phyloP scores from a whole-genome alignment of 2,888 invertebrate species.

The Sturmia bella region DNA sequence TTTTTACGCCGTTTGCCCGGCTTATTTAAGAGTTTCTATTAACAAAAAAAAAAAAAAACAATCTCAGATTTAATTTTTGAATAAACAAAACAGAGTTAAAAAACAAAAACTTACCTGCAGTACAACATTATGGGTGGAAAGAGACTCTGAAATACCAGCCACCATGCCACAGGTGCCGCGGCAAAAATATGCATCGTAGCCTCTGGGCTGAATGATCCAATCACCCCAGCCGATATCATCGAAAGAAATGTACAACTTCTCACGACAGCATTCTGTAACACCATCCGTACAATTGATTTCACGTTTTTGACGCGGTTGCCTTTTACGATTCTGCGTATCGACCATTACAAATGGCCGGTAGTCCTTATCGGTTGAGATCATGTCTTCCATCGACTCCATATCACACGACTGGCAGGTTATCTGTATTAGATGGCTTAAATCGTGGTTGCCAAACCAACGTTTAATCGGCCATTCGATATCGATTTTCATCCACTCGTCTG shows the following conservation, averaged over 20 bases:
- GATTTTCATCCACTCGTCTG: constrained; percentile 91
- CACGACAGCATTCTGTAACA: constrained; percentile 90
- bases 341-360: constrained; percentile 90
- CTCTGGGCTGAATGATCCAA: constrained; percentile 92
- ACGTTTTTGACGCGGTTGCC: constrained; percentile 83
- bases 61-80: neutral
- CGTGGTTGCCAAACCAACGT: constrained; percentile 88
- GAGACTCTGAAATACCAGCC: constrained; percentile 86
- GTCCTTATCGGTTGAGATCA: constrained; percentile 87
- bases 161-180: constrained; percentile 90
- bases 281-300: constrained; percentile 87
- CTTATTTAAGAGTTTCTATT: constrained; percentile 72
- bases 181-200: constrained; percentile 94
- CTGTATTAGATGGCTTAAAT: constrained; percentile 87
- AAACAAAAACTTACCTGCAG: constrained; percentile 84
- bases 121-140: constrained; percentile 87
- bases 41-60: neutral
- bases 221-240: constrained; percentile 93
- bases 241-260: constrained; percentile 91
- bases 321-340: constrained; percentile 88
- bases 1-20: constrained; percentile 81
- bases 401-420: constrained; percentile 91
- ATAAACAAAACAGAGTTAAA: too few relatives aligned
- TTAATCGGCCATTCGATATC: constrained; percentile 89
- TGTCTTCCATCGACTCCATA: constrained; percentile 83